Conservation (phyloP, 2,797 vertebrate genomes). For the Acipenser ruthenus region DNA sequence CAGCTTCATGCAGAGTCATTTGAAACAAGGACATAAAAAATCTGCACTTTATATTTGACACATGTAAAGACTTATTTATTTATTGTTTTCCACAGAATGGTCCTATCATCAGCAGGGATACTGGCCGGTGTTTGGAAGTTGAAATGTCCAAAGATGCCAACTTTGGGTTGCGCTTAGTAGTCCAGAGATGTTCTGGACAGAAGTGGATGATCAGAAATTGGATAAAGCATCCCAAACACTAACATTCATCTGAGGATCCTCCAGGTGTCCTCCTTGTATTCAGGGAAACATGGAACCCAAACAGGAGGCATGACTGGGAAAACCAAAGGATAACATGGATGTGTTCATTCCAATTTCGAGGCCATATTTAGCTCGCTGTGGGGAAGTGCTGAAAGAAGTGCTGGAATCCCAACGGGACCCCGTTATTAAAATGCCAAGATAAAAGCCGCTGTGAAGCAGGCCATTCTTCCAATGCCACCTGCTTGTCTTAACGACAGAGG, state of each 20-base stretch:
- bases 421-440: neutral
- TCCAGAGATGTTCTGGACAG: constrained; percentile 93
- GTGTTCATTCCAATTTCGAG: neutral
- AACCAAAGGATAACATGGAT: neutral
- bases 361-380: too few relatives aligned
- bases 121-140: constrained; percentile 88
- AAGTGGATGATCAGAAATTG: constrained; percentile 98
- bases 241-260: constrained; percentile 33
- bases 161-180: constrained; percentile 87
- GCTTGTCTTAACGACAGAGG: too few relatives aligned
- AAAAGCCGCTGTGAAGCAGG: too few relatives aligned
- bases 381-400: neutral
- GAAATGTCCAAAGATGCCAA: constrained; percentile 94
- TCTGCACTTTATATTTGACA: too few relatives aligned
- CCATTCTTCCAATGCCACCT: too few relatives aligned
- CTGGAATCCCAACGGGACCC: neutral
- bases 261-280: neutral
- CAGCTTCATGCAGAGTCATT: too few relatives aligned
- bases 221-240: constrained; percentile 83
- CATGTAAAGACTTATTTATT: neutral
- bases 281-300: neutral
- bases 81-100: constrained; percentile 63
- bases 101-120: constrained; percentile 90
- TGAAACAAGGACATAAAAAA: too few relatives aligned
- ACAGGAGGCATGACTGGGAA: neutral